These are phyloP conservation scores for Poeciliopsis presidionis DNA, from an alignment of 2,797 vertebrate species.

Conservation along the genomic window DNA sequence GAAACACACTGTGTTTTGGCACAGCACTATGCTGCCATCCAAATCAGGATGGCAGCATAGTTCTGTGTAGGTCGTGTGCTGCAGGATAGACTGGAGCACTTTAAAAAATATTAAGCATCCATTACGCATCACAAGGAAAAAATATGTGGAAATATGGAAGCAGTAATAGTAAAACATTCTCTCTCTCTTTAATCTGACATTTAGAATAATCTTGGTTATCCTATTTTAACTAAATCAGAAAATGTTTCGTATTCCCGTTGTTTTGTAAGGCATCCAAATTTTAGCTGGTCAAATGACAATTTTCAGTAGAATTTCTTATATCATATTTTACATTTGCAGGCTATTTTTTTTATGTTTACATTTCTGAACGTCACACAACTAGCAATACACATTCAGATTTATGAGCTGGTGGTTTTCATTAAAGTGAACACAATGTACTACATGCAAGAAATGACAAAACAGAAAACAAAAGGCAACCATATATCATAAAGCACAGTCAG, in stretches of 20 bases:
- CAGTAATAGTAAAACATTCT: not conserved
- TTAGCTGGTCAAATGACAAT: not conserved
- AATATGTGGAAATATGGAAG: not conserved
- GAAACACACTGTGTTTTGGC: not conserved
- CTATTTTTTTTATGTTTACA: not conserved
- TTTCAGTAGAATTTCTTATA: not conserved
- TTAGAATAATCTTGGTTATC: not conserved
- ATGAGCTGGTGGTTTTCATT: not conserved
- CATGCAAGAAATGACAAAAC: not conserved
- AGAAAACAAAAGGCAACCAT: not conserved
- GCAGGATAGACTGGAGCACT: not conserved
- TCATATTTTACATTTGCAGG: not conserved
- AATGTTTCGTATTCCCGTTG: too few relatives aligned
- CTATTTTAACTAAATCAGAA: not conserved
- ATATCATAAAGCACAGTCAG: constrained; percentile 15
- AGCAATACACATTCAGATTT: not conserved
- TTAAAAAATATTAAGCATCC: not conserved
- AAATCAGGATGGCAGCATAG: not conserved
- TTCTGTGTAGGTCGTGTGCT: not conserved
- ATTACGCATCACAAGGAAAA: not conserved
- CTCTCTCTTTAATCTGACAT: not conserved
- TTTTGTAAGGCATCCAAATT: not conserved
- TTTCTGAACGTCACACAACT: not conserved
- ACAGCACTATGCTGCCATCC: not conserved
- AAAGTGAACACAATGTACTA: not conserved